Conservation (phyloP, 2,797 vertebrate genomes). For the Cyprinella venusta region DNA sequence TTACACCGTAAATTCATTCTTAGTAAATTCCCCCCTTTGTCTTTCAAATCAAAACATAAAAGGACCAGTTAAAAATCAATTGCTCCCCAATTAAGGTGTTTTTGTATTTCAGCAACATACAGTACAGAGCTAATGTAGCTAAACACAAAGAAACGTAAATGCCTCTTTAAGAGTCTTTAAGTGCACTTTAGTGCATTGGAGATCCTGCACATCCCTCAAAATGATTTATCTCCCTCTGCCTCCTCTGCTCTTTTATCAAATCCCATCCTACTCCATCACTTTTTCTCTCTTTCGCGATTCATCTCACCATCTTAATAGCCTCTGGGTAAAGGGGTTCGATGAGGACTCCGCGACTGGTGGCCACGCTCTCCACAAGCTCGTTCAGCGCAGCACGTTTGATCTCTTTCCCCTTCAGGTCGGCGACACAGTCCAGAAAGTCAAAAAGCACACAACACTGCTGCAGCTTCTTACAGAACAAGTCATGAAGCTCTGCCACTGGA, state of each 20-base stretch:
- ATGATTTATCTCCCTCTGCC: conserved; percentile 20
- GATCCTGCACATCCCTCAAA: conserved; percentile 24
- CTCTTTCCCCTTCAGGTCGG: conserved; percentile 93
- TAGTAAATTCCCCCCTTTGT: background rate
- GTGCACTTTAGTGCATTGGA: conserved; percentile 46
- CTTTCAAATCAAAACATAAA: conserved; percentile 33
- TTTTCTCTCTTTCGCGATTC: conserved; percentile 28
- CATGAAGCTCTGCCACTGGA: conserved; percentile 89
- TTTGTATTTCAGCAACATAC: conserved; percentile 24
- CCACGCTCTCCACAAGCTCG: conserved; percentile 91
- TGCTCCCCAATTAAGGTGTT: conserved; percentile 26
- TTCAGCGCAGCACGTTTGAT: conserved; percentile 92
- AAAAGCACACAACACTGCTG: conserved; percentile 93
- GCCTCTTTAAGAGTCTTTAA: conserved; percentile 40
- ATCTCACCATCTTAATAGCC: conserved; percentile 89
- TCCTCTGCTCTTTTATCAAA: conserved; percentile 36
- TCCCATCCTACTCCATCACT: conserved; percentile 34
- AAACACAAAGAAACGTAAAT: conserved; percentile 36
- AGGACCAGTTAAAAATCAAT: conserved; percentile 9
- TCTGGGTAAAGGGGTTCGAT: conserved; percentile 92
- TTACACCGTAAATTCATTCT: background rate
- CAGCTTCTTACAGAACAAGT: conserved; percentile 92
- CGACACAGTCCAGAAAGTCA: conserved; percentile 93
- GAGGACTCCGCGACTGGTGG: conserved; percentile 89
- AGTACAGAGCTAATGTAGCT: conserved; percentile 21